Percentiles rank a stretch among this genome's conserved stretches.
phyloP scores from a whole-genome alignment of 1,140 invertebrate genomes.

The Mesaphorura yosii region DNA sequence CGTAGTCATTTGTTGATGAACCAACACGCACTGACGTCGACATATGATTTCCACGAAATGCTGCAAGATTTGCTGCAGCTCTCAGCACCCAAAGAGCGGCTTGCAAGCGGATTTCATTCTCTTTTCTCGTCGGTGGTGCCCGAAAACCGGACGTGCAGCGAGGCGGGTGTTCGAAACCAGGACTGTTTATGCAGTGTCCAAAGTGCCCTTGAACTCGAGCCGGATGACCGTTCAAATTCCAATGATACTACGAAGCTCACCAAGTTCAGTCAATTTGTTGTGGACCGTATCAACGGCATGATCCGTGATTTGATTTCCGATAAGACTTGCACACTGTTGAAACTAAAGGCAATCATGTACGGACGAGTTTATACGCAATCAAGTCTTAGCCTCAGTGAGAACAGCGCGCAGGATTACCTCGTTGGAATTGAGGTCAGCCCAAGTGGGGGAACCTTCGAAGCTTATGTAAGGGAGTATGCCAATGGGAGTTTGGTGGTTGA shows the following conservation, averaged over 20 bases:
- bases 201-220: no score
- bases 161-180: constrained; percentile 14
- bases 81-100: no score
- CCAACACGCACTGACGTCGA: constrained; percentile 20
- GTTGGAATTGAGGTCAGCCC: constrained; percentile 44
- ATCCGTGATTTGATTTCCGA: background rate
- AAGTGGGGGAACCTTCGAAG: constrained; percentile 47
- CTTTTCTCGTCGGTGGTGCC: background rate
- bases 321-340: constrained; percentile 9
- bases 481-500: constrained; percentile 40
- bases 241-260: constrained; percentile 13
- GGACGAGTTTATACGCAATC: no score
- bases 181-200: constrained; percentile 29
- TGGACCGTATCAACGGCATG: constrained; percentile 15
- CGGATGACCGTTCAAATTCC: constrained; percentile 1
- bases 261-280: constrained; percentile 17
- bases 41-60: constrained; percentile 27
- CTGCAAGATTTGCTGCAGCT: constrained; percentile 16
- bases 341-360: constrained; percentile 22
- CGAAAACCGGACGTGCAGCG: constrained; percentile 23
- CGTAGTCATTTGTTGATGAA: constrained; percentile 16
- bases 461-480: constrained; percentile 28
- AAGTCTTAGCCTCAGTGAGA: constrained; percentile 14
- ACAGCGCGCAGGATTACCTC: constrained; percentile 36
- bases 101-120: background rate